Evolutionary conservation across 2,888 invertebrate genomes (phyloP).

Genomic region (Tipula lateralis): DNA sequence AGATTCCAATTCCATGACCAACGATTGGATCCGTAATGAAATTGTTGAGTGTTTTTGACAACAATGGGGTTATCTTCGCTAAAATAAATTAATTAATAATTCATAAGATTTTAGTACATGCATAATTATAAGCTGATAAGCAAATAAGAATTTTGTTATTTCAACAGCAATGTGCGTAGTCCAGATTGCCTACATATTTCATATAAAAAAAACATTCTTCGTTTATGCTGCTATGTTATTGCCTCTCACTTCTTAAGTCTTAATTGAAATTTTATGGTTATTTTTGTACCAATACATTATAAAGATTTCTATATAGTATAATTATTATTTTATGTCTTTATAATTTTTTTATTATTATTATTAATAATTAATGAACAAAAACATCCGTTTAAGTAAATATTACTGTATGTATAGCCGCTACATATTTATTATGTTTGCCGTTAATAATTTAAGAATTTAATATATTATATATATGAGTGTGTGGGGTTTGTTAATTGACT

Average conservation of each 20-base stretch:
- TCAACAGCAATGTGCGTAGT: background rate
- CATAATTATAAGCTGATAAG: background rate
- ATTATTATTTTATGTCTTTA: slow-evolving; percentile 24
- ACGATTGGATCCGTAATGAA: no score
- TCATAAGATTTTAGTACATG: no score
- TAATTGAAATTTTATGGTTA: background rate
- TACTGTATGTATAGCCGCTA: background rate
- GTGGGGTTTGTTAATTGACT: background rate
- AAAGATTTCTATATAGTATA: background rate
- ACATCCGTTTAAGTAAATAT: background rate
- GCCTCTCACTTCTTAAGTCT: background rate
- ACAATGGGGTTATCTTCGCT: no score
- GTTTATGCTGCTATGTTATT: background rate
- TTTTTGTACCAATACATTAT: background rate
- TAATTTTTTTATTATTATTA: background rate
- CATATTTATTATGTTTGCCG: background rate
- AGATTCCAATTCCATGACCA: no score
- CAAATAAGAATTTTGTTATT: background rate
- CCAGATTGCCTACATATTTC: background rate
- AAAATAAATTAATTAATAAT: no score
- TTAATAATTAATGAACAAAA: background rate
- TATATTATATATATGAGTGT: background rate
- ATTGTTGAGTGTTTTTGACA: no score
- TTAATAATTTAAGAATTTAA: background rate
- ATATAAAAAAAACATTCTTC: background rate